phyloP scores from a whole-genome alignment of 1,140 invertebrate species.

The Bathynomus jamesi region DNA sequence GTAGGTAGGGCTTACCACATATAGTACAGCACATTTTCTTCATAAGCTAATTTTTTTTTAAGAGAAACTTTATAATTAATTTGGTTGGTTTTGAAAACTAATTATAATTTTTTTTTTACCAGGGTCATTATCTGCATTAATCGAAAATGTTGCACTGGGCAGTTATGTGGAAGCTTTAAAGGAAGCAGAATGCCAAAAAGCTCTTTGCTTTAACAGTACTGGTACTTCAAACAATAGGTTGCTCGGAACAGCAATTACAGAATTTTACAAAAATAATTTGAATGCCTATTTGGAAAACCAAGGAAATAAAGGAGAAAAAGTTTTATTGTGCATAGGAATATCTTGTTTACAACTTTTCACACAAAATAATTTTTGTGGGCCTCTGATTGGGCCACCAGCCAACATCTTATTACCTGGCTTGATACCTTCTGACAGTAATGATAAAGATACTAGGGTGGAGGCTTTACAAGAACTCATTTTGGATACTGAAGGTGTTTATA shows the following conservation, averaged over 20 bases:
- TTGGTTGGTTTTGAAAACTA: no score
- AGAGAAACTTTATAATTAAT: no score
- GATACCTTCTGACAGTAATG: neutral
- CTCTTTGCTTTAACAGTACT: neutral
- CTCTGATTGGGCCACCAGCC: slow-evolving; percentile 43
- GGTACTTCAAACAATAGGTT: neutral
- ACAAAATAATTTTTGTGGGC: slow-evolving; percentile 72
- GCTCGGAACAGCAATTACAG: neutral
- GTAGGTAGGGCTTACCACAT: no score
- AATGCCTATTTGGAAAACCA: neutral
- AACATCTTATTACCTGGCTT: slow-evolving; percentile 14
- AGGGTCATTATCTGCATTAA: neutral
- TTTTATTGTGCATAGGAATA: slow-evolving; percentile 46
- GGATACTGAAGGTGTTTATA: slow-evolving; percentile 32
- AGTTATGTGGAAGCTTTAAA: neutral
- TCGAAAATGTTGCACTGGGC: neutral
- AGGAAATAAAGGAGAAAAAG: neutral
- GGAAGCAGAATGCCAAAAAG: neutral
- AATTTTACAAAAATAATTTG: neutral
- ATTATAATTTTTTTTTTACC: neutral
- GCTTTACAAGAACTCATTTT: slow-evolving; percentile 24
- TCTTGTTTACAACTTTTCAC: slow-evolving; percentile 62
- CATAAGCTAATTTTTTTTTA: no score
- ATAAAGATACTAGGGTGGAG: slow-evolving; percentile 6
- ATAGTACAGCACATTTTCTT: no score